phyloP scores from a whole-genome alignment of 2,888 invertebrate genomes.

The Synanthedon vespiformis region DNA sequence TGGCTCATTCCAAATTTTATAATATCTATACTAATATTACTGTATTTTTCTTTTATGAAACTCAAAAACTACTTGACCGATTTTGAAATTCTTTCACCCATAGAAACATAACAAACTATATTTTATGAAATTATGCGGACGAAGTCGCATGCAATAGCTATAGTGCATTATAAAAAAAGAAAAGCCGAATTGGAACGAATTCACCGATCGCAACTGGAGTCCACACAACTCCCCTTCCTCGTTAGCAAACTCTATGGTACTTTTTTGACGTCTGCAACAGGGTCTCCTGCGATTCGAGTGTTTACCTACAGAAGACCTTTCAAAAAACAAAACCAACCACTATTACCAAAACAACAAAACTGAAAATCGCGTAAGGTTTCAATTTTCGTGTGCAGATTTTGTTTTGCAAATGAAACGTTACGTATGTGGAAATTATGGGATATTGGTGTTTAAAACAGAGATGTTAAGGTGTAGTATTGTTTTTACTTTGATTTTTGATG shows the following conservation, averaged over 20 bases:
- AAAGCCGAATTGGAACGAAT: constrained; percentile 6
- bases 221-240: constrained; percentile 49
- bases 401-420: constrained; percentile 23
- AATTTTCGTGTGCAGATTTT: constrained; percentile 10
- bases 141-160: too few species aligned
- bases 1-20: too few species aligned
- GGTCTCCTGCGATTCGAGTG: constrained; percentile 48
- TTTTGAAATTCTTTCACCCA: too few species aligned
- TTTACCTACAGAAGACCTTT: constrained; percentile 21
- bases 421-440: constrained; percentile 20
- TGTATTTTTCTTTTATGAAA: too few species aligned
- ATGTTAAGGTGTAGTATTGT: constrained; percentile 18
- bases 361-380: constrained; percentile 15
- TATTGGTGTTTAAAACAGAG: constrained; percentile 20
- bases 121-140: too few species aligned
- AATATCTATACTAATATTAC: too few species aligned
- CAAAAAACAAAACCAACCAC: constrained; percentile 12
- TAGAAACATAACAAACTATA: too few species aligned
- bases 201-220: constrained; percentile 39
- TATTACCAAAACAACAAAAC: constrained; percentile 23
- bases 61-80: too few species aligned
- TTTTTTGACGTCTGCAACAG: constrained; percentile 62
- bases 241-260: constrained; percentile 53
- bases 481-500: not conserved
- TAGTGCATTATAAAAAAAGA: not conserved